Percentiles rank a stretch among this genome's conserved stretches.
Conservation (phyloP, 2,113 vertebrate species). For the Nothocercus julius region DNA sequence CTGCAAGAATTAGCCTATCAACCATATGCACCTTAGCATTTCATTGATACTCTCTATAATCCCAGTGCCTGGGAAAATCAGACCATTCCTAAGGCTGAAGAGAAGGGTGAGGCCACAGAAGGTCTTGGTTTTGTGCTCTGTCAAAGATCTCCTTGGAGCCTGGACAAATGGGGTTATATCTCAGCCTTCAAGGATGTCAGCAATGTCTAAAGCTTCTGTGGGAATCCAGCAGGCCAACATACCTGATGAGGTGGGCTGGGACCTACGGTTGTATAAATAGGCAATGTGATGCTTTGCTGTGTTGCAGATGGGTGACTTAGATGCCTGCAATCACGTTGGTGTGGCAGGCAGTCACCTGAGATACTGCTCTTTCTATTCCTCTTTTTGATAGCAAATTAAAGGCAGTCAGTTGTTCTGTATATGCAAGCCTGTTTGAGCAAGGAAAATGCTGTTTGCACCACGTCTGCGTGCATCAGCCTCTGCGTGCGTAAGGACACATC, state of each 20-base stretch:
- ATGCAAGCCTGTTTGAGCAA: not conserved
- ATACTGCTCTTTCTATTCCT: not conserved
- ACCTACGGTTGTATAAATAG: not conserved
- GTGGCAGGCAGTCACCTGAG: not conserved
- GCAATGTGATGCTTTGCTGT: not conserved
- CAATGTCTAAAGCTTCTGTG: not conserved
- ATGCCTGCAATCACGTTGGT: not conserved
- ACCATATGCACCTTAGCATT: not conserved
- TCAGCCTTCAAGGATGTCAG: not conserved
- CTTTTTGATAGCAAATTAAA: not conserved
- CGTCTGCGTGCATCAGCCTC: not conserved
- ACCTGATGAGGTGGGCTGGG: not conserved
- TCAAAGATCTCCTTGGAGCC: not conserved
- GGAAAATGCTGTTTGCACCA: not conserved
- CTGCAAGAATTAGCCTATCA: not conserved
- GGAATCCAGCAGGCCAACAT: not conserved
- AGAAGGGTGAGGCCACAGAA: not conserved
- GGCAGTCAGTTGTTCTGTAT: not conserved
- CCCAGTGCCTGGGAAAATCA: not conserved
- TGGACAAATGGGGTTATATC: not conserved
- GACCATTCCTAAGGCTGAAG: not conserved
- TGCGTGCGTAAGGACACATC: not conserved
- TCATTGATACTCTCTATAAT: not conserved
- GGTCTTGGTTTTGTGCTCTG: not conserved
- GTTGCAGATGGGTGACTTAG: not conserved